Conservation (phyloP, 2,888 invertebrate species). For the Lydus trimaculatus region DNA sequence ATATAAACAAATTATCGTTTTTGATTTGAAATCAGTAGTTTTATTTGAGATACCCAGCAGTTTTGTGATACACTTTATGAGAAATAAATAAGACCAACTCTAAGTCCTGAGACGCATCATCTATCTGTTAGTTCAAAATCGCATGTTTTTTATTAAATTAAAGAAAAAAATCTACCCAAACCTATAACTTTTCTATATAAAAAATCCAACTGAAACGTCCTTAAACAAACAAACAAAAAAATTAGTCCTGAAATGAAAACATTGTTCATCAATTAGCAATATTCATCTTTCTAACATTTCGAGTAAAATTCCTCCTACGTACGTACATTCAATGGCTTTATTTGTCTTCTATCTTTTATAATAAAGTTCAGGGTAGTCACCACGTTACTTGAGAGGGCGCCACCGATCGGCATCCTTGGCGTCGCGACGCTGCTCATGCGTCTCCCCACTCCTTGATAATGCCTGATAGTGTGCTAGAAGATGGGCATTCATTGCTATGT, state of each 20-base stretch:
- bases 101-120: too few species aligned
- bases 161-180: too few species aligned
- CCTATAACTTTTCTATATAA: too few species aligned
- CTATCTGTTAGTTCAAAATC: too few species aligned
- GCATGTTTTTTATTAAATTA: too few species aligned
- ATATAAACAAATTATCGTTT: background rate
- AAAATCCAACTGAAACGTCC: too few species aligned
- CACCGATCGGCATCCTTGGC: constrained; percentile 61
- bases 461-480: constrained; percentile 62
- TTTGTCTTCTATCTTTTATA: background rate
- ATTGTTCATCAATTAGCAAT: background rate
- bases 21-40: too few species aligned
- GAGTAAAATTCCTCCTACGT: background rate
- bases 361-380: constrained; percentile 27
- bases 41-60: too few species aligned
- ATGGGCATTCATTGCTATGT: constrained; percentile 63
- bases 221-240: background rate
- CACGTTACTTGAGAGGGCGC: constrained; percentile 53
- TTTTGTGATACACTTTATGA: too few species aligned
- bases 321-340: background rate
- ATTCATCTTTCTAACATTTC: background rate
- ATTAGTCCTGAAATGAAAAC: background rate
- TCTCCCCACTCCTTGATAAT: constrained; percentile 61
- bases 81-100: too few species aligned
- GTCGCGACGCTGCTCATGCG: constrained; percentile 62